phyloP scores from a whole-genome alignment of 2,888 invertebrate genomes.

The Pollenia labialis region DNA sequence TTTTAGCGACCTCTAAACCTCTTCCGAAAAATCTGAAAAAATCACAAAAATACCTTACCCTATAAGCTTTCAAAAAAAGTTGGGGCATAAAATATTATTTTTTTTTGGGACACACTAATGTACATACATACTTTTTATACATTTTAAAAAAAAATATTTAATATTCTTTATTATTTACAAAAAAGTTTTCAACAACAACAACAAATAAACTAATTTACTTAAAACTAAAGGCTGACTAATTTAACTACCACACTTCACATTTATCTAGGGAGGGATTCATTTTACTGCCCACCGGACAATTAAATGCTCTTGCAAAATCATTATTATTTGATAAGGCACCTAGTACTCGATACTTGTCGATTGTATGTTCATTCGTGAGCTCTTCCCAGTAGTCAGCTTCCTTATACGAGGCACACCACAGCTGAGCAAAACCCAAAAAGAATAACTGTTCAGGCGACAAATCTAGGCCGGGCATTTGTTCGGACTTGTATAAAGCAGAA shows the following conservation, averaged over 20 bases:
- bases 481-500: slow-evolving; percentile 70
- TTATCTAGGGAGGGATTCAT: slow-evolving; percentile 79
- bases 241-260: slow-evolving; percentile 79
- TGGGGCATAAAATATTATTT: too few species aligned
- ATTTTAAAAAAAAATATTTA: too few species aligned
- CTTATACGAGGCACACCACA: slow-evolving; percentile 81
- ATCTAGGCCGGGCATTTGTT: slow-evolving; percentile 81
- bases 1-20: too few species aligned
- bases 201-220: slow-evolving; percentile 9
- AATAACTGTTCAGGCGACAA: slow-evolving; percentile 81
- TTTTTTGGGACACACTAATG: too few species aligned
- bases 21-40: too few species aligned
- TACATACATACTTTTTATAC: too few species aligned
- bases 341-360: slow-evolving; percentile 81
- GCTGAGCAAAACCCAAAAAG: slow-evolving; percentile 81
- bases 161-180: too few species aligned
- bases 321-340: slow-evolving; percentile 80
- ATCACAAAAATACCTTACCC: too few species aligned
- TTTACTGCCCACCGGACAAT: slow-evolving; percentile 78
- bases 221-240: not conserved
- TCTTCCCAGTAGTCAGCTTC: slow-evolving; percentile 81
- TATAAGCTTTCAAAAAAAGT: too few species aligned
- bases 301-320: slow-evolving; percentile 79
- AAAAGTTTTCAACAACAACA: too few species aligned
- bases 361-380: slow-evolving; percentile 78